Percentiles rank a stretch among this genome's conserved stretches.
phyloP scores from a whole-genome alignment of 1,140 invertebrate species.

The Choristoneura fumiferana region DNA sequence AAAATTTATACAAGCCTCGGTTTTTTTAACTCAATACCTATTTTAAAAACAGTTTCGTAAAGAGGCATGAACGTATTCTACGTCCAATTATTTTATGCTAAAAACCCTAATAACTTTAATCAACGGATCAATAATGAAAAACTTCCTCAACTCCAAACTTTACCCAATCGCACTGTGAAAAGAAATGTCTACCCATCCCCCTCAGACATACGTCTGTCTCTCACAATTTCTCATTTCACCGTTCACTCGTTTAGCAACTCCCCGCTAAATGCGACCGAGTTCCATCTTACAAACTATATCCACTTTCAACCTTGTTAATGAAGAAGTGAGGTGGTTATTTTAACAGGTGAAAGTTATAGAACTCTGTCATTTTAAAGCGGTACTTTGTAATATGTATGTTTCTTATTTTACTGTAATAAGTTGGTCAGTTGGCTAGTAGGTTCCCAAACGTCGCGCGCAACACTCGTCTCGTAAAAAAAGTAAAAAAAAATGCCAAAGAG shows the following conservation, averaged over 20 bases:
- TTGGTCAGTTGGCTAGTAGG: constrained; percentile 76
- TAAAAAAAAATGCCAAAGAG: constrained; percentile 47
- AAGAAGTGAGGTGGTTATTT: constrained; percentile 26
- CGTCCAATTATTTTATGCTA: too few relatives aligned
- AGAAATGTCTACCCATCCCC: constrained; percentile 62
- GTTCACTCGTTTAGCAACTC: constrained; percentile 75
- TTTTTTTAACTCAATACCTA: too few relatives aligned
- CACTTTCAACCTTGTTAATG: constrained; percentile 23
- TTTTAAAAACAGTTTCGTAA: too few relatives aligned
- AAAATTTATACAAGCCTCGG: too few relatives aligned
- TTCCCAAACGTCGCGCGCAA: constrained; percentile 42
- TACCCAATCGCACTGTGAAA: constrained; percentile 44
- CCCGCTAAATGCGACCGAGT: constrained; percentile 43
- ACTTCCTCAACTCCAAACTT: constrained; percentile 29
- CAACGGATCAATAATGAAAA: not conserved
- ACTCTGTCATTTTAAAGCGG: constrained; percentile 46
- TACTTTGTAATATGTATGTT: constrained; percentile 65
- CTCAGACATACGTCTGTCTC: constrained; percentile 50
- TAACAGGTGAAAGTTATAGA: constrained; percentile 30
- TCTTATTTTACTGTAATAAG: constrained; percentile 73
- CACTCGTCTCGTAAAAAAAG: constrained; percentile 42
- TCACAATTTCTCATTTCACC: constrained; percentile 76
- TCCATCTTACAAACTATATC: constrained; percentile 22
- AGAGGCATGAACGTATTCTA: too few relatives aligned
- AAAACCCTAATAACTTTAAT: too few relatives aligned